Base-by-base conservation (phyloP, 2,797 vertebrate genomes). In the Tapirus indicus region DNA sequence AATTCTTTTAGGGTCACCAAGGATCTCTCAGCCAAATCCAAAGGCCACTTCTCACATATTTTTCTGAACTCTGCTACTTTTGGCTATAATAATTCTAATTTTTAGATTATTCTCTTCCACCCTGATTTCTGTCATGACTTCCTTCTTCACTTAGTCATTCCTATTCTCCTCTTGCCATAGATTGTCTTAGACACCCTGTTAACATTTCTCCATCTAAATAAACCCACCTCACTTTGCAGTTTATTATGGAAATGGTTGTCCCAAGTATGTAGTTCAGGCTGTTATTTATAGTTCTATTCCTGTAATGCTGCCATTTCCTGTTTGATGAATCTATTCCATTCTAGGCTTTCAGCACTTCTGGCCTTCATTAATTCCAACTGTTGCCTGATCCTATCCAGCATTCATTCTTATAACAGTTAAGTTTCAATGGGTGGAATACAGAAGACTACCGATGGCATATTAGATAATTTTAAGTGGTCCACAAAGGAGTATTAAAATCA, bases 141-240 rank as follows among this genome's bases (percentile, higher is more conserved):
- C 68, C n/a, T 86, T 78, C 38, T 44, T 77, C 38, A 83, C 52
- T 74, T 47, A 64, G 10, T 88, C 18, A n/a, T 74, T 69, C 68
- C 74, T 29, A 20, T 78, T 74, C 52, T 79, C 72, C 54, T 82
- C 75, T 72, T 88, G 54, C 41, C 47, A 66, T 2, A 62, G 35
- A 94, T 13, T 91, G 66, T 56, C 38, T 47, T 60, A 66, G 56
- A 89, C 47, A 90, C 47, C 18, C 27, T 27, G 54, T 38, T 79
- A 14, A 84, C n/a, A 79, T 79, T 74, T 84, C 77, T 80, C 84
- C 21, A 75, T 64, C 44, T 91, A 91, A 90, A 87, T 54, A 89
- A 72, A n/a, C 58, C 52, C 41, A 83, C 29, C 90, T 41, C 54
- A 82, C 47, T 44, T 79, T 64, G 66, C 52, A 93, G 64, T 84